phyloP scores from a whole-genome alignment of 2,113 vertebrate genomes.

The Conger conger region DNA sequence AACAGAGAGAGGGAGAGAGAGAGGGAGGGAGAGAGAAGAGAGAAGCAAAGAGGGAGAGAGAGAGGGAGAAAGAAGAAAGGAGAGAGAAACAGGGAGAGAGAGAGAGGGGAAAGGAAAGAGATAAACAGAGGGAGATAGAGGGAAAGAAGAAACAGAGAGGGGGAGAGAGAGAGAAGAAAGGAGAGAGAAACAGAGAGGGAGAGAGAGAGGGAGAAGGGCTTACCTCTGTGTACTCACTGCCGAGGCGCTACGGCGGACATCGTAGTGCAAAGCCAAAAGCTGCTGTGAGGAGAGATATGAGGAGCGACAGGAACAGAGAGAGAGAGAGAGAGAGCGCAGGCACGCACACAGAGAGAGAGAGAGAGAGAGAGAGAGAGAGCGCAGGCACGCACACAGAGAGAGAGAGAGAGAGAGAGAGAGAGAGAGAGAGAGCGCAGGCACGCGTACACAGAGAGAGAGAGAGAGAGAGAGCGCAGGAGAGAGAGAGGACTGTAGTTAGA shows the following conservation, averaged over 20 bases:
- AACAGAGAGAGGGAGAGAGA: not conserved
- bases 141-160: not conserved
- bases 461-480: slow-evolving; percentile 4
- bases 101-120: not conserved
- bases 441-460: not conserved
- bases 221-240: slow-evolving; percentile 52
- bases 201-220: slow-evolving; percentile 18
- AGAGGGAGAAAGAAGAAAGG: not conserved
- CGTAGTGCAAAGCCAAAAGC: slow-evolving; percentile 40
- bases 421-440: not conserved
- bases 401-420: not conserved
- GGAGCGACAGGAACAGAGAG: slow-evolving; percentile 27
- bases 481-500: slow-evolving; percentile 34
- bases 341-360: not conserved
- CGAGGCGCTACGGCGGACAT: slow-evolving; percentile 45
- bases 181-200: not conserved
- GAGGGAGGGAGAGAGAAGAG: not conserved
- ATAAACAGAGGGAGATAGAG: not conserved
- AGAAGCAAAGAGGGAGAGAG: not conserved
- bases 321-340: slow-evolving; percentile 1
- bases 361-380: not conserved
- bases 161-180: not conserved
- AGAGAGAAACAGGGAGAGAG: not conserved
- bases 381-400: not conserved
- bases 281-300: slow-evolving; percentile 37